phyloP scores from a whole-genome alignment of 30 jellyfish, hydroid and myxozoan genomes.

The Turritopsis dohrnii region DNA sequence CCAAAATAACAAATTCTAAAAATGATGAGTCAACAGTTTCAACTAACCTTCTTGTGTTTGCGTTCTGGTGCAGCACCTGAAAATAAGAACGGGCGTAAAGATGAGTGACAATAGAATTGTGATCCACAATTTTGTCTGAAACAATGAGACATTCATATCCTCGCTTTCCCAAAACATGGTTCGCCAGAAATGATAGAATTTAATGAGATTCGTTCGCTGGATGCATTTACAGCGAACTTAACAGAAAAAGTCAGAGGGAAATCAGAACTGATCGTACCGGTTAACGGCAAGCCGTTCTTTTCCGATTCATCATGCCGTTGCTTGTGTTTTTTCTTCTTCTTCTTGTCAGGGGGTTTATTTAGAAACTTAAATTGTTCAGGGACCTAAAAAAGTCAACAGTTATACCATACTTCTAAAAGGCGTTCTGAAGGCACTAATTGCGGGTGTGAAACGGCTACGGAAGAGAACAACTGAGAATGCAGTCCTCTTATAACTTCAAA shows the following conservation, averaged over 20 bases:
- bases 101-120: background rate
- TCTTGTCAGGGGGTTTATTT: constrained; percentile 75
- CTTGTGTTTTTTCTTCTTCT: constrained; percentile 63
- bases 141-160: too few species aligned
- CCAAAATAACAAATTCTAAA: too few species aligned
- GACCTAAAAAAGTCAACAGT: constrained; percentile 38
- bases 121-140: too few species aligned
- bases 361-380: constrained; percentile 78
- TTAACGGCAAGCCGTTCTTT: constrained; percentile 24
- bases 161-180: too few species aligned
- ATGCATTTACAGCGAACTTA: background rate
- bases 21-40: too few species aligned
- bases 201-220: background rate
- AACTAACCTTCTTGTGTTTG: background rate
- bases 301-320: constrained; percentile 37
- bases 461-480: too few species aligned
- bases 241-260: background rate
- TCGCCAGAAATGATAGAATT: too few species aligned
- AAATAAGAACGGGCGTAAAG: background rate
- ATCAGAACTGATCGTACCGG: constrained; percentile 25
- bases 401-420: too few species aligned
- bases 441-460: too few species aligned
- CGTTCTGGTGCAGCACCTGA: background rate
- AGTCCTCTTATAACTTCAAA: too few species aligned
- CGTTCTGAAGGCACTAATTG: too few species aligned